Conservation (phyloP, 2,888 invertebrate species). For the Drosophila neoperkinsi region DNA sequence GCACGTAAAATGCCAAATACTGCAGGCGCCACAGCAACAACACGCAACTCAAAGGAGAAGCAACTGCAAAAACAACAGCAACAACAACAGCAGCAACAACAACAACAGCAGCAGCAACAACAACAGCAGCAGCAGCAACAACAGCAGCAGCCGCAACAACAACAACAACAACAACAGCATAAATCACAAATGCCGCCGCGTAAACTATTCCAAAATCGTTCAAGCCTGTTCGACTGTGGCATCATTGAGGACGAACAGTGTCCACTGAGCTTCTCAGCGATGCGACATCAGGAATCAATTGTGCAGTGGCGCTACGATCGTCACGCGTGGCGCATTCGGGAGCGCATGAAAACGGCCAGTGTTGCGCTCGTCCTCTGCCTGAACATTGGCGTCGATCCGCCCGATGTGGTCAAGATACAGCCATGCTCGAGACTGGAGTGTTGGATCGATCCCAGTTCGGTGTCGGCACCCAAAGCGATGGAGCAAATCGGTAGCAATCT, state of each 20-base stretch:
- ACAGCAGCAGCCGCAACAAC: background rate
- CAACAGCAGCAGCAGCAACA: background rate
- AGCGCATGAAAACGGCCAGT: conserved; percentile 99
- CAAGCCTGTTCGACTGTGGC: background rate
- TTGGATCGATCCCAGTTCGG: conserved; percentile 97
- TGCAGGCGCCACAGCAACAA: background rate
- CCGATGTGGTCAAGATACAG: conserved; percentile 98
- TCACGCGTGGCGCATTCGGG: conserved; percentile 96
- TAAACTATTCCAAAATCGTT: background rate
- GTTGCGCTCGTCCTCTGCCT: conserved; percentile 98
- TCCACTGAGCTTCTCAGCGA: conserved; percentile 82
- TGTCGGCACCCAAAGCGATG: conserved; percentile 95
- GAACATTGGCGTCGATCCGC: conserved; percentile 99
- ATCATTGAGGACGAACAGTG: conserved; percentile 26
- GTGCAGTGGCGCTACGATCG: conserved; percentile 88
- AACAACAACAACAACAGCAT: background rate
- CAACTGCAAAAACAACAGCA: conserved; percentile 2
- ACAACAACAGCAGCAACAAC: background rate
- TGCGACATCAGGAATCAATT: conserved; percentile 89
- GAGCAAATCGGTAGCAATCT: conserved; percentile 96
- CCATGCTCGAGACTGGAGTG: conserved; percentile 98
- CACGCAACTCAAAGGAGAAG: background rate
- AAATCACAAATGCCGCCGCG: background rate
- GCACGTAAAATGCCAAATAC: background rate
- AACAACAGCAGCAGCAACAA: background rate